Evolutionary conservation across 2,797 vertebrate genomes (phyloP), one percentile per base, ranked within the genome.

Genomic region (Pitangus sulphuratus): DNA sequence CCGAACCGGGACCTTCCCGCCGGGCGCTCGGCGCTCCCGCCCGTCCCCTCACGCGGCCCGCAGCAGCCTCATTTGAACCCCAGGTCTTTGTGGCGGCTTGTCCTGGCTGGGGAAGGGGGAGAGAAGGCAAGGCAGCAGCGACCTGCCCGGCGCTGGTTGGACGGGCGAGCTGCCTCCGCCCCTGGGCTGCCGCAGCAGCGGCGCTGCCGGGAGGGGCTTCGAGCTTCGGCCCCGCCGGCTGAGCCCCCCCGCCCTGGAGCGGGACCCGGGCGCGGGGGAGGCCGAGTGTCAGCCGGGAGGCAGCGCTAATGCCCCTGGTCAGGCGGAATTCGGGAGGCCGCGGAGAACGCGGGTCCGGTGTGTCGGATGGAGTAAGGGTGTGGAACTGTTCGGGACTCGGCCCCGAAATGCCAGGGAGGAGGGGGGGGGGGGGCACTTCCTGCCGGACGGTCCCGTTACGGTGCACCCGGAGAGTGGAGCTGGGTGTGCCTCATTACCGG

Each of bases 11-110:
- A 4, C 48, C 28, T 44, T 44, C 21, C 48, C 56, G 9, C 48
- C 70, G 62, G 35, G 56, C 56, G 42, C 48, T 42, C 31, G 12
- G 70, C 54, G 18, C 56, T 69, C 18, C 62, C 22, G 3, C 15
- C 35, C 9, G 70, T 48, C 7, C 48, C 50, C 61, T 83, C 64
- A 83, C 9, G 31, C 64, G 50, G 48, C 56, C 79, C 28, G 9
- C 22, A 56, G 56, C 71, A 76, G 87, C 87, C 71, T 89, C 79
- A 76, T 83, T 76, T 89, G 87, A 76, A 76, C 87, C 64, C 56
- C 42, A 50, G 42, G 42, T 83, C 87, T 89, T 83, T 89, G 87
- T 89, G 71, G 64, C 48, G 42, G 31, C 64, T 69, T 50, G 24
- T 83, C 64, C 79, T 17, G 71, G 64, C 35, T 42, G 42, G 28